A percentile compares a stretch with the other conserved stretches of the same genome.
Conservation (phyloP, 2,113 vertebrate genomes). For the Phaetusa simplex region DNA sequence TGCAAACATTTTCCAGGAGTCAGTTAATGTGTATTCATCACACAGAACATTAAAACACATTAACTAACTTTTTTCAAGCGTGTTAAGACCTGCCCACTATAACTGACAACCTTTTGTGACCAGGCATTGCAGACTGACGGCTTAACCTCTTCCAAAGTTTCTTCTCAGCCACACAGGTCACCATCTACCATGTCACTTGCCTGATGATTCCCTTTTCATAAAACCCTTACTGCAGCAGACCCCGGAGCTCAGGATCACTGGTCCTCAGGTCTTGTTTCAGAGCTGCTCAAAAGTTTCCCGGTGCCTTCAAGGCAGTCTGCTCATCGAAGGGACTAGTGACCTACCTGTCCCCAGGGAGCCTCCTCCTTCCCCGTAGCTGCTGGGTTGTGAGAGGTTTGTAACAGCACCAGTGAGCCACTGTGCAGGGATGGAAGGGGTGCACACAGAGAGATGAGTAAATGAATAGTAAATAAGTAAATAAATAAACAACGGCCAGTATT, state of each 20-base stretch:
- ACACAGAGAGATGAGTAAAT: neutral
- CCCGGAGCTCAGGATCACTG: neutral
- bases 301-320: neutral
- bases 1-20: neutral
- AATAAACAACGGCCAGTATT: neutral
- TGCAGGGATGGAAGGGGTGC: no score
- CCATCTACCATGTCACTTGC: rapidly evolving
- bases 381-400: neutral
- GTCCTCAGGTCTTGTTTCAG: neutral
- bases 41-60: neutral
- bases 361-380: neutral
- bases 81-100: neutral
- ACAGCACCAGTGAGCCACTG: neutral
- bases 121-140: neutral
- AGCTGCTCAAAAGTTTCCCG: neutral
- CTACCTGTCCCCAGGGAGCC: neutral
- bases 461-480: neutral
- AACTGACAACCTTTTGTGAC: neutral
- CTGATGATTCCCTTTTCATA: neutral
- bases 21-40: neutral
- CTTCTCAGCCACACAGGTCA: neutral
- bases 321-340: neutral
- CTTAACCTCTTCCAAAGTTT: neutral
- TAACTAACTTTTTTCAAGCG: neutral
- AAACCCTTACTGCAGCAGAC: neutral